A percentile compares a stretch with the other conserved stretches of the same genome.
Conservation (phyloP, 2,113 vertebrate species). For the Periophthalmodon schlosseri region DNA sequence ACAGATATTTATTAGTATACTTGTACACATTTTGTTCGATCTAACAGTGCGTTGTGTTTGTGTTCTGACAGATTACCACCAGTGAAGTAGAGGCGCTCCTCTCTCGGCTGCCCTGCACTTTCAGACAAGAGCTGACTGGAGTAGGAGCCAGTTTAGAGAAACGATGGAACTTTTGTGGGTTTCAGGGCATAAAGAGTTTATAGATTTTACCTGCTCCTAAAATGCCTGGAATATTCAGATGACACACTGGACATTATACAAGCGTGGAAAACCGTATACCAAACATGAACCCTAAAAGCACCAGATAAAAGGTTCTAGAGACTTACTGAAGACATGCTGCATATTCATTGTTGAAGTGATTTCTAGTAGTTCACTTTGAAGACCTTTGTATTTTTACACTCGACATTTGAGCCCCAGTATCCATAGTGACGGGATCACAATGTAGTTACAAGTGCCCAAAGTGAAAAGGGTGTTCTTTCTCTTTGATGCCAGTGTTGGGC, state of each 20-base stretch:
- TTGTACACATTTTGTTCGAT: neutral
- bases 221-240: neutral
- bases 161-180: constrained; percentile 96
- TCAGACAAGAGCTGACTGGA: constrained; percentile 91
- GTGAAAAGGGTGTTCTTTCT: constrained; percentile 33
- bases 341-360: constrained; percentile 37
- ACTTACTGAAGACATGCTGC: constrained; percentile 23
- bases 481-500: constrained; percentile 35
- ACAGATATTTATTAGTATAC: neutral
- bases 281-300: constrained; percentile 28
- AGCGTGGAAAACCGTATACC: constrained; percentile 18
- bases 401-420: constrained; percentile 27
- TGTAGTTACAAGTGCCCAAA: constrained; percentile 28
- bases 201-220: constrained; percentile 62
- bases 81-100: constrained; percentile 90
- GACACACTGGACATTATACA: constrained; percentile 16
- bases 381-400: constrained; percentile 43
- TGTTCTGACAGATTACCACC: constrained; percentile 83
- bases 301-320: constrained; percentile 45
- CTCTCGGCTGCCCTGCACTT: constrained; percentile 88
- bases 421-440: constrained; percentile 57
- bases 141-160: constrained; percentile 96
- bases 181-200: constrained; percentile 89
- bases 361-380: constrained; percentile 42
- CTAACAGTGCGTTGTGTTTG: constrained; percentile 3